These are phyloP conservation scores for Cheilosia soror DNA, from an alignment of 2,888 invertebrate genomes.

Conservation along the genomic window DNA sequence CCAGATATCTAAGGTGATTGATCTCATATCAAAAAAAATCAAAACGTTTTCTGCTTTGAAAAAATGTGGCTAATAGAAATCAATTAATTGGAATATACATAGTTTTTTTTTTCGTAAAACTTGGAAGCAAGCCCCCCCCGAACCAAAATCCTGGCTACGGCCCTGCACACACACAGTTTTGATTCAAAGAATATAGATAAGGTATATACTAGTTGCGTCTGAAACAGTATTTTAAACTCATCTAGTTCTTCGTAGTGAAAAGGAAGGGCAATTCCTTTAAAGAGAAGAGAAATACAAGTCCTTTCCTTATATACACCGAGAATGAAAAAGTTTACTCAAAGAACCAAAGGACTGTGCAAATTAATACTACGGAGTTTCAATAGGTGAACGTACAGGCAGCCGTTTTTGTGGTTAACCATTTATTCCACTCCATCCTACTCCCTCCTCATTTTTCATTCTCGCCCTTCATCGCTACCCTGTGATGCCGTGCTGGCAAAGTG, in stretches of 20 bases:
- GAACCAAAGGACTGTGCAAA: conserved; percentile 21
- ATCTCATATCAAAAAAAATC: too few species aligned
- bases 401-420: conserved; percentile 31
- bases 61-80: too few species aligned
- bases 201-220: neutral
- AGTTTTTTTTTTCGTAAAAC: too few species aligned
- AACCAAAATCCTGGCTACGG: too few species aligned
- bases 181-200: too few species aligned
- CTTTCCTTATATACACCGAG: neutral
- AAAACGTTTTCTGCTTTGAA: too few species aligned
- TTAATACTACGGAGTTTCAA: conserved; percentile 1
- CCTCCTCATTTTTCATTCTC: conserved; percentile 16
- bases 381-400: conserved; percentile 14
- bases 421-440: neutral
- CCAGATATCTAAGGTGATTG: too few species aligned
- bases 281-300: neutral
- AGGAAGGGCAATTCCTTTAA: neutral
- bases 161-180: too few species aligned
- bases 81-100: too few species aligned
- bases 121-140: too few species aligned
- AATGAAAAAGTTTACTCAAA: neutral
- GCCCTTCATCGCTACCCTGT: neutral
- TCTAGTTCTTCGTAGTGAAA: too few species aligned
- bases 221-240: neutral
- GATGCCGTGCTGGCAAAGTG: neutral